Evolutionary conservation across 2,888 invertebrate genomes (phyloP), one percentile per base, ranked within the genome.

Genomic region (Stenodera caucasica): DNA sequence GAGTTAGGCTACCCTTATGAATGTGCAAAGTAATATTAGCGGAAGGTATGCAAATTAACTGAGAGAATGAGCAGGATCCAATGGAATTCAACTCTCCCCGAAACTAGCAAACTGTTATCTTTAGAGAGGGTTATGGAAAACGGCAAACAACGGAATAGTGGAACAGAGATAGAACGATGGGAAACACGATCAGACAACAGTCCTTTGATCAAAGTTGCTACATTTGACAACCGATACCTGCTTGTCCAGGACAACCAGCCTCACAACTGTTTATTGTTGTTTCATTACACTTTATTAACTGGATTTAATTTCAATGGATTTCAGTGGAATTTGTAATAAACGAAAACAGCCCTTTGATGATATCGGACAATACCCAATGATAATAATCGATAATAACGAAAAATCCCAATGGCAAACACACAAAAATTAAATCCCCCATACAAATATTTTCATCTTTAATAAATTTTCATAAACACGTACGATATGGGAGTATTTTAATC

Each of bases 201-300:
- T 49, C 59, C 63, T 63, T 63, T 63, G 63, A 63, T 60, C 63
- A 37, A 45, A 15, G 45, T 55, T 59, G 57, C 40, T 49, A 57
- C 57, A 63, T 63, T 63, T 63, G 63, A 63, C 60, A 63, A 63
- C 63, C 63, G 63, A 63, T 63, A 57, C 57, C 55, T 60, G 63
- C 63, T 60, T 60, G 60, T 63, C 49, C 55, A 60, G 60, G 60
- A 63, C 60, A 60, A 58, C 51, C 51, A 37, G 50, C 50, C 57
- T 55, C 58, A 55, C 45, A 55, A 57, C 55, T 45, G 62, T 58
- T 62, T 62, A 58, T 62, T 62, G 35, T 54, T 56, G 53, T 53
- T 54, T 49, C 30, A 53, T 54, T 23, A 56, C 58, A 58, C 62
- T 58, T 50, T 53, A 62, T 62, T 58, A 62, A 53, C 58, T 30